Base-by-base conservation (phyloP, 2,797 vertebrate genomes). In the Spinus olivaceus region DNA sequence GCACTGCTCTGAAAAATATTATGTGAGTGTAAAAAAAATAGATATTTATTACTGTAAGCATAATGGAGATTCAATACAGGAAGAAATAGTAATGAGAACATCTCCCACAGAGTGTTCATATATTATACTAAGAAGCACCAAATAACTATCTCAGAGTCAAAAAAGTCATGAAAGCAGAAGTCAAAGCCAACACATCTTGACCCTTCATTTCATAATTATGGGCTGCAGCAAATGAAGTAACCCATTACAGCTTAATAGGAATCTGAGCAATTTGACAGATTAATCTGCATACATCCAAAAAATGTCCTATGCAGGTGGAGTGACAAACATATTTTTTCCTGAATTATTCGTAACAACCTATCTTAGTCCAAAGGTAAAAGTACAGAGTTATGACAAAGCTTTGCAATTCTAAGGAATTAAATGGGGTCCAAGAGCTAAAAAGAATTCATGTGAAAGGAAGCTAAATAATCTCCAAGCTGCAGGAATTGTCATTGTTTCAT, bases 221-320 rank as follows among this genome's bases (percentile, higher is more conserved):
- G 59, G 33, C 32, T 78, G 57, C 39, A 87, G 61, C 10, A 95
- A 65, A 79, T 83, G 15, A 87, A 88, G 53, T 44, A 86, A 80
- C 5, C 23, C 28, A 56, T 66, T 47, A 81, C 32, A 81, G 10
- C 0, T 83, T 90, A 93, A 83, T 25, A 69, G 35, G 50, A 88
- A 81, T 72, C 18, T 76, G 44, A 76, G 63, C 69, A 91, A 93
- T 79, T 63, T 86, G 69, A 78, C 72, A 88, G 47, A 21, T 8
- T 90, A 86, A 79, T 96, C 81, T 90, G 47, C 79, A 83, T 88
- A 56, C 49, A 76, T 76, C 19, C 72, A 93, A 81, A 92, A 91
- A 88, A 78, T 66, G 30, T 88, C 64, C 56, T 64, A 1, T 46
- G 76, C 74, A 79, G 69, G 59, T 70, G 51, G 66, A 91, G 35